These are phyloP conservation scores for Bovichtus variegatus DNA, from an alignment of 2,797 vertebrate species.

Conservation along the genomic window DNA sequence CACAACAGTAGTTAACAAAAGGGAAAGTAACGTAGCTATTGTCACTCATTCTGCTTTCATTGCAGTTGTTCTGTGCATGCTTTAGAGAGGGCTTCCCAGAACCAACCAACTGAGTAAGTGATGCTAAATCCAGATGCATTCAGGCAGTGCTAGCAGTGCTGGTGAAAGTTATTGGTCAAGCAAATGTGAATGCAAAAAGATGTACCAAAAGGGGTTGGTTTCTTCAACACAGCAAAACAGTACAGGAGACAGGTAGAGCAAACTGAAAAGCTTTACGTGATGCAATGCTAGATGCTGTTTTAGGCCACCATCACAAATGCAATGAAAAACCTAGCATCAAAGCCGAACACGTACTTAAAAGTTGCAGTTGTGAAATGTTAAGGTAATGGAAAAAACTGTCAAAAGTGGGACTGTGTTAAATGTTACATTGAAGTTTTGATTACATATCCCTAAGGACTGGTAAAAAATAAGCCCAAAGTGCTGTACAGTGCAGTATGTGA, in stretches of 20 bases:
- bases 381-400: background rate
- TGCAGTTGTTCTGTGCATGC: background rate
- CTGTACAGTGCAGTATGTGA: background rate
- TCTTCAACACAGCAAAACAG: background rate
- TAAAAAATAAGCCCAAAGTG: constrained; percentile 8
- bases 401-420: background rate
- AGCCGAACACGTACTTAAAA: background rate
- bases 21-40: background rate
- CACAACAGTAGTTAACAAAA: background rate
- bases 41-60: background rate
- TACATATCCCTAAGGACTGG: background rate
- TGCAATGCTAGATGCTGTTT: background rate
- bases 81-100: background rate
- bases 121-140: constrained; percentile 2
- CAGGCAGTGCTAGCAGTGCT: background rate
- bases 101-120: background rate
- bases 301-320: background rate
- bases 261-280: background rate
- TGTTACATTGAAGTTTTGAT: background rate
- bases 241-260: background rate
- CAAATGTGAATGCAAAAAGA: background rate
- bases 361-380: background rate
- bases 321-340: background rate
- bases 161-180: background rate
- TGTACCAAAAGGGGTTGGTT: no score